A percentile compares a stretch with the other conserved stretches of the same genome.
These are phyloP conservation scores for Oegoconia quadripuncta DNA, from an alignment of 2,888 invertebrate species.

Conservation along the genomic window DNA sequence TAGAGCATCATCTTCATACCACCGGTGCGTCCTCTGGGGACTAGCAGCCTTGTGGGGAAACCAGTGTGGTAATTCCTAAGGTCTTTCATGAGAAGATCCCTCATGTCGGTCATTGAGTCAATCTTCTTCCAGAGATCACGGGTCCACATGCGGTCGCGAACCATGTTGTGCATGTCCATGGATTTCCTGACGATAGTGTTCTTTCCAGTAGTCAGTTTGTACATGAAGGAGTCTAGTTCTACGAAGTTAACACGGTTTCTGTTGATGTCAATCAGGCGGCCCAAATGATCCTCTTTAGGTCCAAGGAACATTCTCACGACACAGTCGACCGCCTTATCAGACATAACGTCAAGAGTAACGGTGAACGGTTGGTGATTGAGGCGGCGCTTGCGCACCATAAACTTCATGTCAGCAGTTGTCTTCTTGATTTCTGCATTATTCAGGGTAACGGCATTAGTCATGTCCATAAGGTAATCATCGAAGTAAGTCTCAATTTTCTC, in stretches of 20 bases:
- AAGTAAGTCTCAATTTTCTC: conserved; percentile 85
- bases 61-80: conserved; percentile 78
- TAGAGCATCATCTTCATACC: conserved; percentile 83
- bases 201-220: conserved; percentile 80
- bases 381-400: conserved; percentile 80
- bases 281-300: conserved; percentile 82
- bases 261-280: conserved; percentile 77
- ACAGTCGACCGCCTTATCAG: conserved; percentile 77
- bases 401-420: conserved; percentile 64
- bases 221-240: conserved; percentile 81
- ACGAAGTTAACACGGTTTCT: conserved; percentile 81
- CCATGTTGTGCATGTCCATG: conserved; percentile 81
- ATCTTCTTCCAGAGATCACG: conserved; percentile 82
- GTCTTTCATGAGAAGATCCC: conserved; percentile 50
- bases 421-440: conserved; percentile 68
- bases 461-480: conserved; percentile 82
- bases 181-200: conserved; percentile 83
- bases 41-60: conserved; percentile 84
- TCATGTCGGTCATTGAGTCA: conserved; percentile 69
- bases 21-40: conserved; percentile 84
- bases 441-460: conserved; percentile 79
- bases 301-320: conserved; percentile 84
- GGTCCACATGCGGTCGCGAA: conserved; percentile 83
- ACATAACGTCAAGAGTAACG: conserved; percentile 75
- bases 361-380: conserved; percentile 83